Percentiles rank a stretch among this genome's conserved stretches.
Evolutionary conservation across 2,888 invertebrate genomes (phyloP).

Genomic region (Platycheirus rosarum): DNA sequence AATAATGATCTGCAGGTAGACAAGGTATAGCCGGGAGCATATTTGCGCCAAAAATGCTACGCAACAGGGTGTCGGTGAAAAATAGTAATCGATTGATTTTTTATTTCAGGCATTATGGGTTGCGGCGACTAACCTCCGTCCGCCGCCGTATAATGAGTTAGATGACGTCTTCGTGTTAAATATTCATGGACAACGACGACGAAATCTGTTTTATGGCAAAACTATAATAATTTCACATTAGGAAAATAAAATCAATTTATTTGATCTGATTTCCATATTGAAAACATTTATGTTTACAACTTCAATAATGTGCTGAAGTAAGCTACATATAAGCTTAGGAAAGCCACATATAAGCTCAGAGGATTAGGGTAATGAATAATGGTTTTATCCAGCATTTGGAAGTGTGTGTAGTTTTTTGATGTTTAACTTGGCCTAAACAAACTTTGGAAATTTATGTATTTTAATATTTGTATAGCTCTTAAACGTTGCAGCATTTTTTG

Average conservation of each 20-base stretch:
- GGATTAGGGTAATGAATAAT: background rate
- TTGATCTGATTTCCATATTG: conserved; percentile 45
- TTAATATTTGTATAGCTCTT: background rate
- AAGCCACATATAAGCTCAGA: too few relatives aligned
- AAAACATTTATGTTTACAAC: background rate
- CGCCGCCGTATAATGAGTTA: conserved; percentile 57
- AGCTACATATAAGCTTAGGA: too few relatives aligned
- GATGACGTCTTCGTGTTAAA: conserved; percentile 42
- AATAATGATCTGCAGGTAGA: conserved; percentile 10
- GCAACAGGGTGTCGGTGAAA: conserved; percentile 48
- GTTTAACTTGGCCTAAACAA: conserved; percentile 4
- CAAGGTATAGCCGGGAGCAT: conserved; percentile 1
- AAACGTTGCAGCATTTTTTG: too few relatives aligned
- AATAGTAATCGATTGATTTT: conserved; percentile 50
- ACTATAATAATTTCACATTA: conserved; percentile 52
- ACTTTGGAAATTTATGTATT: conserved; percentile 11
- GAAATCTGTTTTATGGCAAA: conserved; percentile 51
- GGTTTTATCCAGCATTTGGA: conserved; percentile 11
- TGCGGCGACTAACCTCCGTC: conserved; percentile 35
- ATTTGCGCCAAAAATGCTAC: conserved; percentile 49
- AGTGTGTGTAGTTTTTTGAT: background rate
- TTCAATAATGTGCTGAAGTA: background rate
- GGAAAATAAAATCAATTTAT: conserved; percentile 54
- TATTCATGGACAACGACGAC: conserved; percentile 53
- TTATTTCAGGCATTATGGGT: conserved; percentile 44